Evolutionary conservation across 1,140 invertebrate genomes (phyloP), one percentile per base, ranked within the genome.

Genomic region (Aphidius gifuensis): DNA sequence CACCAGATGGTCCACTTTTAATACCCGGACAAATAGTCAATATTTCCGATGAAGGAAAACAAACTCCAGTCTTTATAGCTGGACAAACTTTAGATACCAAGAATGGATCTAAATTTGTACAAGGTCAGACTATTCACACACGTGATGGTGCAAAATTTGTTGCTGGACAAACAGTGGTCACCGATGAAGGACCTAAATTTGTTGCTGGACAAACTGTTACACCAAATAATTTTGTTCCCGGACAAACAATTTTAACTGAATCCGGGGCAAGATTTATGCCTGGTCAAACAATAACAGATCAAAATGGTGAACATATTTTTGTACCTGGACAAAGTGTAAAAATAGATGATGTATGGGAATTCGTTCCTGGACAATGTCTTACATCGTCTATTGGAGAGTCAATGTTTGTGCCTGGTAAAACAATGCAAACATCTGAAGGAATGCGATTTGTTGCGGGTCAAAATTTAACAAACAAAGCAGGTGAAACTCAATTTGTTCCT

Each of bases 391-490:
- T 66, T 1, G 78, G 77, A 11, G 63, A 74, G 32, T 65, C 80
- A 8, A 83, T 83, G 62, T 89, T 89, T 73, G 72, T 88, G 61
- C 85, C 87, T 54, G 87, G 87, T 45, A 85, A 85, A 72, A 86
- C 84, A 46, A 71, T 86, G 40, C 69, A 78, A 4, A 85, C 84
- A 51, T 75, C 78, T n/a, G 77, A 82, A 65, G 84, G 82, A 11
- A 72, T 82, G 32, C 80, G 82, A 62, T 90, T 90, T 69, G 83
- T 88, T 6, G 85, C 88, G 5, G 89, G 88, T n/a, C 86, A 88
- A 72, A 85, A 85, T 71, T 77, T 85, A 0, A 79, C 79, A 43
- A 79, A 80, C 42, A 81, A 83, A 47, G 78, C 70, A 8, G 76
- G 82, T 48, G 82, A 85, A 62, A 80, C 78, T 70, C 81, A 84